Conservation (phyloP, 2,113 vertebrate genomes). For the Zapus hudsonius region DNA sequence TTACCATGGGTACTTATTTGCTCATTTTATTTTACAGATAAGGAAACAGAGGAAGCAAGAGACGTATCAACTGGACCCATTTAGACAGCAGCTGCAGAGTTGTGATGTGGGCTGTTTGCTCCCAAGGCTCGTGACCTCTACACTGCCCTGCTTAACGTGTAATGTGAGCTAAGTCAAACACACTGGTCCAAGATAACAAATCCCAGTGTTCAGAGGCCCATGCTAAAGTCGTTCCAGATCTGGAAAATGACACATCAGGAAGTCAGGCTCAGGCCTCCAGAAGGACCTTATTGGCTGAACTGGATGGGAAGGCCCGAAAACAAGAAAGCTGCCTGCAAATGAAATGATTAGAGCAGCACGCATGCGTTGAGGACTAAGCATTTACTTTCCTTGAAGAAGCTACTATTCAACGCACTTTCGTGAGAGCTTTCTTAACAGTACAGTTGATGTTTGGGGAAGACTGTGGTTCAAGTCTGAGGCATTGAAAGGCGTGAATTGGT, state of each 20-base stretch:
- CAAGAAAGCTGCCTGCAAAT: background rate
- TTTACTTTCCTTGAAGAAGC: background rate
- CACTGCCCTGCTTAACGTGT: background rate
- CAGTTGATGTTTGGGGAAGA: background rate
- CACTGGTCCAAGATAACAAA: background rate
- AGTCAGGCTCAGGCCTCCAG: background rate
- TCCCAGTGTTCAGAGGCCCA: background rate
- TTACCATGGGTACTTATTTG: background rate
- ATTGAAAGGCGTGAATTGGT: background rate
- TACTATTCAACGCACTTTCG: constrained; percentile 10
- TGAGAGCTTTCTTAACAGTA: background rate
- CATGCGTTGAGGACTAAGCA: background rate
- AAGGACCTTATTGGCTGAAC: background rate
- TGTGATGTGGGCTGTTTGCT: background rate
- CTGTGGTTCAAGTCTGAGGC: constrained; percentile 16
- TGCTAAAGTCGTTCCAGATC: background rate
- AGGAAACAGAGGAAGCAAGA: background rate
- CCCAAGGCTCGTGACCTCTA: background rate
- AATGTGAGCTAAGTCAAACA: constrained; percentile 6
- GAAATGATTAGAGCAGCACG: background rate
- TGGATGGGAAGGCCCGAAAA: background rate
- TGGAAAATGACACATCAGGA: background rate
- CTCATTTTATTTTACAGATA: background rate
- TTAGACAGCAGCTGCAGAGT: background rate
- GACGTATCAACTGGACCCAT: no score